A percentile compares a stretch with the other conserved stretches of the same genome.
Conservation (phyloP, 1,140 invertebrate species). For the Laupala kohalensis region DNA sequence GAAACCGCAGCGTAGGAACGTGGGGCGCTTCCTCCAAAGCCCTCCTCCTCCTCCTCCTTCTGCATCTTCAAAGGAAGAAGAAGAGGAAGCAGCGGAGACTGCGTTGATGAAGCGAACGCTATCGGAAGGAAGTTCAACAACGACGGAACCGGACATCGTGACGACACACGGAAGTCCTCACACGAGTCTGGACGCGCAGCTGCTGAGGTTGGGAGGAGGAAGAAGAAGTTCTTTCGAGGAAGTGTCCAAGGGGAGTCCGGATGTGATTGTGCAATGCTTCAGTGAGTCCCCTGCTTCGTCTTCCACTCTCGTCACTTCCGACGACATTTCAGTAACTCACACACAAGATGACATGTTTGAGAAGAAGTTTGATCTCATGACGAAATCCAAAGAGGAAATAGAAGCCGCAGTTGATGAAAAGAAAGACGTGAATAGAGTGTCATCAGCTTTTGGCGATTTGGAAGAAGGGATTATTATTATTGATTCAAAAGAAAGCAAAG, state of each 20-base stretch:
- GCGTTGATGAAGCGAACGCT: neutral
- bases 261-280: neutral
- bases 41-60: no score
- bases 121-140: neutral
- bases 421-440: no score
- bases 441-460: no score
- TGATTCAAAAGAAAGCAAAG: no score
- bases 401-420: no score
- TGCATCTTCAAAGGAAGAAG: neutral
- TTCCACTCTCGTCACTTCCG: neutral
- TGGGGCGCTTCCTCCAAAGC: neutral
- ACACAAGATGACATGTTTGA: no score
- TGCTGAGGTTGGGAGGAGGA: neutral
- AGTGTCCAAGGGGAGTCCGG: neutral
- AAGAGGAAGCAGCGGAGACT: neutral
- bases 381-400: no score
- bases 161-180: neutral
- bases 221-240: neutral
- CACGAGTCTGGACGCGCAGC: neutral
- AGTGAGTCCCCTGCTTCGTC: neutral
- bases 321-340: no score
- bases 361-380: no score
- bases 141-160: neutral
- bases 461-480: no score
- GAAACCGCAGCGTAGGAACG: neutral